Base-by-base conservation (phyloP, 2,888 invertebrate genomes). In the Orthonevra nobilis region DNA sequence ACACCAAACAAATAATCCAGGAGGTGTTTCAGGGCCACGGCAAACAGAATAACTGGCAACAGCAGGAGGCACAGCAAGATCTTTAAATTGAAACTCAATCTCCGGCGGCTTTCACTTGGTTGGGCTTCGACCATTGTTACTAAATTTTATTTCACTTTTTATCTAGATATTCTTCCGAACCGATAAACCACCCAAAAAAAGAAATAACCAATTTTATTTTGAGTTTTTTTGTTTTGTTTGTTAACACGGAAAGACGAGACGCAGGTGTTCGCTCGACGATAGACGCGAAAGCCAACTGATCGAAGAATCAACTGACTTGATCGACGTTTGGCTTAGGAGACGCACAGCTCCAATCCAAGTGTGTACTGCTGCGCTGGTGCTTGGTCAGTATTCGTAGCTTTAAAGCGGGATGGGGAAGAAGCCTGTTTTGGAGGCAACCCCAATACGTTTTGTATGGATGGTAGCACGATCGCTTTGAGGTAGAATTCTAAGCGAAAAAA, bases 21-120 rank as follows among this genome's bases (percentile, higher is more conserved):
- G 26, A 88, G 75, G 82, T 87, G 87, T 68, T 87, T 87, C 1
- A 87, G 84, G 7, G 85, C 83, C 12, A 88, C 86, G 0, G 85
- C 86, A 20, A 87, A 84, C 23, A 87, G 48, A 6, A 87, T 83
- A 50, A 88, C 40, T 0, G 87, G 87, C 82, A 87, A 64, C n/a
- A 87, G 34, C 30, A 88, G n/a, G 15, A 86, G 68, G 28, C 84
- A 86, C 3, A 84, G 6, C 14, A 87, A 81, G 12, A 86, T 82
- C 83, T 87, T 88, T 68, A 88, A 66, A 81, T 86, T 87, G 66
- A 83, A 87, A 60, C 88, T 83, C 75, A 60, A 54, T 66, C 61
- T 66, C 42, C 61, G 79, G 28, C 79, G 79, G 34, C 56, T 66
- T 14, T 79, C 79, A n/a, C 7, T 73, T 12, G 38, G 54, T 30